Conservation (phyloP, 2,113 vertebrate genomes). For the Pristiophorus japonicus region DNA sequence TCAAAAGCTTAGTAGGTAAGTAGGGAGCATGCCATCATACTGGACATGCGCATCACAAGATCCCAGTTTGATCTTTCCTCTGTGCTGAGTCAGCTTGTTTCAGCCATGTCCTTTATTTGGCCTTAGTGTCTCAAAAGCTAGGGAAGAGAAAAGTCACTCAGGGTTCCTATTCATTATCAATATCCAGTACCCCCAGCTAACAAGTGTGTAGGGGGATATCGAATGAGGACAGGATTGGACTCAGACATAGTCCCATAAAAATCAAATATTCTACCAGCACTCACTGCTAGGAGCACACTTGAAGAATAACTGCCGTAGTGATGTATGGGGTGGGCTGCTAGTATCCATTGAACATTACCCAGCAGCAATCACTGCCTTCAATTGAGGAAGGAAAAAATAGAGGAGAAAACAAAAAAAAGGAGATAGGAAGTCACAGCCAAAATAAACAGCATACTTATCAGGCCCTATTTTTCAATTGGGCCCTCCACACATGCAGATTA, state of each 20-base stretch:
- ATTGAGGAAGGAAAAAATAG: neutral
- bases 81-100: neutral
- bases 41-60: neutral
- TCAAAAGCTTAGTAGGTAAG: too few species aligned
- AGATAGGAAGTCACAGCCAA: neutral
- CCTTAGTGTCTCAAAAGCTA: neutral
- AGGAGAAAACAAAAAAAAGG: neutral
- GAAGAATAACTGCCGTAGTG: neutral
- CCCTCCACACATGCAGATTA: neutral
- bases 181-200: neutral
- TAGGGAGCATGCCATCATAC: too few species aligned
- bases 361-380: neutral
- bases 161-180: neutral
- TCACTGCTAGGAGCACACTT: neutral
- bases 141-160: neutral
- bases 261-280: neutral
- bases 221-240: neutral
- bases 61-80: neutral
- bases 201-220: neutral
- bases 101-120: neutral
- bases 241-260: neutral
- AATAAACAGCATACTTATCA: neutral
- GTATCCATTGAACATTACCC: neutral
- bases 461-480: neutral
- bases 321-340: too few species aligned